Evolutionary conservation across 2,888 invertebrate species (phyloP), one percentile per base, ranked within the genome.

Genomic region (Branchellion lobata): DNA sequence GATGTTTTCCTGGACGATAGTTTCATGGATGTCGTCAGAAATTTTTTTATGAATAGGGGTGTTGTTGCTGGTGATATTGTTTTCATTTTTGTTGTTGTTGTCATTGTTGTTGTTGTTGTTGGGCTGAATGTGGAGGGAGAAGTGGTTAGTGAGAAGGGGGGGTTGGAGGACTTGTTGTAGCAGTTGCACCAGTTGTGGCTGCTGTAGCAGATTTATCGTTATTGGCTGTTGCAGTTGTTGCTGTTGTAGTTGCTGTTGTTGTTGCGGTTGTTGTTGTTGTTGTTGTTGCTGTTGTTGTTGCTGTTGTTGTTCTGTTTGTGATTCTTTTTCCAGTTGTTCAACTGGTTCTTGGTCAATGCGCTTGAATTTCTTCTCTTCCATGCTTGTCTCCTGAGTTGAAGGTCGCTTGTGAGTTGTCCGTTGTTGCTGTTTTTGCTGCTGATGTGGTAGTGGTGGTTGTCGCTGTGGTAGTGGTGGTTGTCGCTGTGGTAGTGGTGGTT

Each of bases 341-440:
- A n/a, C n/a, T n/a, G n/a, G n/a, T n/a, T n/a, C n/a, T n/a, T n/a
- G n/a, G n/a, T n/a, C n/a, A n/a, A n/a, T n/a, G n/a, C n/a, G n/a
- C n/a, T n/a, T n/a, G n/a, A n/a, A n/a, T n/a, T n/a, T n/a, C n/a
- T n/a, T n/a, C n/a, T n/a, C n/a, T n/a, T n/a, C n/a, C n/a, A n/a
- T n/a, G n/a, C n/a, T n/a, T n/a, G n/a, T n/a, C n/a, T n/a, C n/a
- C n/a, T n/a, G n/a, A n/a, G n/a, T n/a, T n/a, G n/a, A n/a, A n/a
- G n/a, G n/a, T n/a, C n/a, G n/a, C n/a, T n/a, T n/a, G n/a, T n/a
- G n/a, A n/a, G n/a, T n/a, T n/a, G n/a, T n/a, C n/a, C n/a, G n/a
- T n/a, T n/a, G n/a, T n/a, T n/a, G n/a, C n/a, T 40, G 40, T 40
- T 65, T 65, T 65, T 65, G 65, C n/a, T 65, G 65, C 65, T 65